phyloP scores from a whole-genome alignment of 2,113 vertebrate species.

The Quiscalus mexicanus region DNA sequence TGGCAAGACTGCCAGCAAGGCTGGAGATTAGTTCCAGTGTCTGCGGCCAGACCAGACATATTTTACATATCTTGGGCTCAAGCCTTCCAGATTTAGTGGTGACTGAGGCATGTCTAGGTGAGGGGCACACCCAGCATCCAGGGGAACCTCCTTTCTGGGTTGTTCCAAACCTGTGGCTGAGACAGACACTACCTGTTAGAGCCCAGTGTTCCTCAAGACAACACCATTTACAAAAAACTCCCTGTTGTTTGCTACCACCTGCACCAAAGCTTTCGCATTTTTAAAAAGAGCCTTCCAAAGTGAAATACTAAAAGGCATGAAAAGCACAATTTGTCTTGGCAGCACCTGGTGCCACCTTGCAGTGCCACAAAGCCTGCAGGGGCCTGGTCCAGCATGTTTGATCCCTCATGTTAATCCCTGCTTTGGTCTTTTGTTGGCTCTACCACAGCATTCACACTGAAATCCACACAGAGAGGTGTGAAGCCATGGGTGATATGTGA shows the following conservation, averaged over 20 bases:
- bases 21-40: neutral
- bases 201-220: neutral
- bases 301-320: neutral
- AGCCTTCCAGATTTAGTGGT: neutral
- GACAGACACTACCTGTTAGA: neutral
- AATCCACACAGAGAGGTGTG: neutral
- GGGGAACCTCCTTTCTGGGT: neutral
- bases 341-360: neutral
- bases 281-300: neutral
- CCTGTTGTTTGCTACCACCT: neutral
- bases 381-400: neutral
- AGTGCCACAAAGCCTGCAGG: neutral
- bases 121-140: neutral
- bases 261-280: neutral
- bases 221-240: neutral
- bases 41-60: neutral
- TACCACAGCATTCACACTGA: neutral
- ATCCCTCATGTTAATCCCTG: neutral
- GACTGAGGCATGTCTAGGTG: neutral
- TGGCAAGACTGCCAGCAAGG: neutral
- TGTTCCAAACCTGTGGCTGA: neutral
- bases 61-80: neutral
- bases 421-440: neutral
- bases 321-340: neutral
- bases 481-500: neutral